Conservation (phyloP, 2,113 vertebrate genomes). For the Siniperca chuatsi region DNA sequence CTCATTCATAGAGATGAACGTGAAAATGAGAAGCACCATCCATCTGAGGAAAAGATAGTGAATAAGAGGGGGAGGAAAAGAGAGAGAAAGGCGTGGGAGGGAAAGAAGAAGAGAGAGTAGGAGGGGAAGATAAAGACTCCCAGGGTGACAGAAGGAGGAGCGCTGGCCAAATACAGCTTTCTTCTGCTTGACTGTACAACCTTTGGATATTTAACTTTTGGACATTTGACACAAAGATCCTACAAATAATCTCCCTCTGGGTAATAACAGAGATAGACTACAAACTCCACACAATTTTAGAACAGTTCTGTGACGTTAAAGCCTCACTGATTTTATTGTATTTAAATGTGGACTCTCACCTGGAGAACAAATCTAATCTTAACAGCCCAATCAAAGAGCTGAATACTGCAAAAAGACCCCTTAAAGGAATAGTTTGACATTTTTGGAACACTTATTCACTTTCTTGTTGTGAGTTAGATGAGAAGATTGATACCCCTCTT, state of each 20-base stretch:
- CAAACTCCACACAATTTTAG: neutral
- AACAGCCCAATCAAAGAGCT: neutral
- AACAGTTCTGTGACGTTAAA: neutral
- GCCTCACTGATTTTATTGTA: neutral
- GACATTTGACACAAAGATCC: constrained; percentile 23
- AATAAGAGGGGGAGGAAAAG: constrained; percentile 1
- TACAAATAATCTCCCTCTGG: neutral
- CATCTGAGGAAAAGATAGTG: constrained; percentile 25
- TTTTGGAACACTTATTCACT: neutral
- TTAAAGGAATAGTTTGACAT: neutral
- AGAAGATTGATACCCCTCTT: neutral
- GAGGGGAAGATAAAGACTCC: constrained; percentile 26
- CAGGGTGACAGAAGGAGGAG: constrained; percentile 7
- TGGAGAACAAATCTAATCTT: neutral
- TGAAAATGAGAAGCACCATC: constrained; percentile 40
- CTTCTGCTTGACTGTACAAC: neutral
- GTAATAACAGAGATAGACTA: neutral
- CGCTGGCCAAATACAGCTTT: neutral
- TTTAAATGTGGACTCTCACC: neutral
- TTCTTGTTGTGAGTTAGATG: neutral
- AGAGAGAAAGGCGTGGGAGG: constrained; percentile 17
- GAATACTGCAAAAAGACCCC: neutral
- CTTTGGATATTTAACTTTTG: neutral
- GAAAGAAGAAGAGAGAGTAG: neutral
- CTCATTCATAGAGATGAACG: constrained; percentile 26